Evolutionary conservation across 2,888 invertebrate species (phyloP).

Genomic region (Spodoptera littoralis): DNA sequence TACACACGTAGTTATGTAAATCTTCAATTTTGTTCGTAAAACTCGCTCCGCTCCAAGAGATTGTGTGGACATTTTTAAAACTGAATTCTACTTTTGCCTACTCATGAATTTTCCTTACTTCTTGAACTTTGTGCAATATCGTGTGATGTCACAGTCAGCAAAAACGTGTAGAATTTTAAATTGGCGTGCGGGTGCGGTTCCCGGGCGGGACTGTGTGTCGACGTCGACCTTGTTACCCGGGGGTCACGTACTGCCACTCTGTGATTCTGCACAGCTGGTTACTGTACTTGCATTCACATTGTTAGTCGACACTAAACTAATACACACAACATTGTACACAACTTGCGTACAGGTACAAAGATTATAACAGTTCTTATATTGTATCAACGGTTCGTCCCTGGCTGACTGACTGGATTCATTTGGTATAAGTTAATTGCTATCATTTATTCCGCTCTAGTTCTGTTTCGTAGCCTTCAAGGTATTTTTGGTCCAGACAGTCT

Average conservation of each 20-base stretch:
- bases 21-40: constrained; percentile 3
- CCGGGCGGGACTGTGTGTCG: constrained; percentile 5
- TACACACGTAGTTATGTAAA: background rate
- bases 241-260: constrained; percentile 6
- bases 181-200: constrained; percentile 19
- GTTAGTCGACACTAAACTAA: no score
- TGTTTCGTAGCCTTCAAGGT: no score
- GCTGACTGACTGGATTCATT: no score
- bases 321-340: no score
- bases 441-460: no score
- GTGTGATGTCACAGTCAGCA: constrained; percentile 39
- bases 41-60: constrained; percentile 1
- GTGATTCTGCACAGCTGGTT: constrained; percentile 22
- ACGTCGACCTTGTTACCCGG: constrained; percentile 15
- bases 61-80: constrained; percentile 22
- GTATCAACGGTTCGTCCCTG: no score
- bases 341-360: no score
- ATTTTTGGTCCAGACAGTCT: no score
- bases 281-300: constrained; percentile 7
- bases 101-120: constrained; percentile 34
- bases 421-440: no score
- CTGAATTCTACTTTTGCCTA: constrained; percentile 18
- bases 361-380: no score
- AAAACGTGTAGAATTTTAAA: constrained; percentile 45
- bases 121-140: constrained; percentile 42